Percentiles rank a stretch among this genome's conserved stretches.
phyloP scores from a whole-genome alignment of 2,113 vertebrate species.

The Tautogolabrus adspersus region DNA sequence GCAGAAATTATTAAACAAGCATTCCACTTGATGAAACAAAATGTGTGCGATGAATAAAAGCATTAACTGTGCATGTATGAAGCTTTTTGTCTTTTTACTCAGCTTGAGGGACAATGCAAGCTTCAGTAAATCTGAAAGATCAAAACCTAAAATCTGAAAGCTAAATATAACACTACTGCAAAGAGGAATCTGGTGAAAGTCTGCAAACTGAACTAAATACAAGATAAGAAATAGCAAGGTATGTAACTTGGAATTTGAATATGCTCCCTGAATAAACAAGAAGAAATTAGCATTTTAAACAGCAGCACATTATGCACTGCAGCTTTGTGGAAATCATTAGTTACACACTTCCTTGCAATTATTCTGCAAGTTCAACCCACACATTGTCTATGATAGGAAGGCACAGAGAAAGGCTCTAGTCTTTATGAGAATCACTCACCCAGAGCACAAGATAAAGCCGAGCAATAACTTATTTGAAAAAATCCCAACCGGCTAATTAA shows the following conservation, averaged over 20 bases:
- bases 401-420: slow-evolving; percentile 61
- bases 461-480: slow-evolving; percentile 79
- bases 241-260: slow-evolving; percentile 64
- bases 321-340: slow-evolving; percentile 85
- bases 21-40: slow-evolving; percentile 1
- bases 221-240: slow-evolving; percentile 40
- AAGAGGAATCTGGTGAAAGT: slow-evolving; percentile 5
- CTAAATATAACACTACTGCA: neutral
- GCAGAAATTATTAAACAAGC: neutral
- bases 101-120: neutral
- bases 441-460: slow-evolving; percentile 75
- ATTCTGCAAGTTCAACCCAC: slow-evolving; percentile 77
- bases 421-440: slow-evolving; percentile 81
- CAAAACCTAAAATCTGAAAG: neutral
- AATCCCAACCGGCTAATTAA: slow-evolving; percentile 83
- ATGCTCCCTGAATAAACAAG: slow-evolving; percentile 70
- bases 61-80: neutral
- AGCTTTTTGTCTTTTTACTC: slow-evolving; percentile 1
- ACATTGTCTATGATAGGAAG: slow-evolving; percentile 73
- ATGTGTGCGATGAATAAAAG: neutral
- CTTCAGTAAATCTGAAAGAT: neutral
- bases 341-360: slow-evolving; percentile 82
- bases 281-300: slow-evolving; percentile 83
- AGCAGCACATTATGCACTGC: slow-evolving; percentile 69
- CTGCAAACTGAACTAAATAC: slow-evolving; percentile 31